Conservation (phyloP, 2,113 vertebrate genomes). For the Pandion haliaetus region DNA sequence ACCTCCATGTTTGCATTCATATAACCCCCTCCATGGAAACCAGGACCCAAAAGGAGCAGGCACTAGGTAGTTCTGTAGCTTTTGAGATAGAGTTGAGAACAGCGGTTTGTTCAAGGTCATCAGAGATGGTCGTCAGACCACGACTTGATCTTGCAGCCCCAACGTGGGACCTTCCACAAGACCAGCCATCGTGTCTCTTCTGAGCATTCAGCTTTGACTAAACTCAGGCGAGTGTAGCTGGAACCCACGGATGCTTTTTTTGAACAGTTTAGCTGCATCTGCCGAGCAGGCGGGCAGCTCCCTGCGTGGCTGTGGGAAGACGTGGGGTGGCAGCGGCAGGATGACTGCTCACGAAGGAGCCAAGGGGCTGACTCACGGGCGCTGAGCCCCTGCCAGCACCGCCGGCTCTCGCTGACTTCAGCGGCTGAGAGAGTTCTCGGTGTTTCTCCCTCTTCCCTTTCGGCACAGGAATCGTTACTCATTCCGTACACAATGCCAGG, state of each 20-base stretch:
- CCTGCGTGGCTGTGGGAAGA: not conserved
- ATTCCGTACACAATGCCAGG: slow-evolving; percentile 70
- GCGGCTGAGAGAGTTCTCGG: slow-evolving; percentile 27
- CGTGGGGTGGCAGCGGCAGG: not conserved
- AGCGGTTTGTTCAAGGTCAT: not conserved
- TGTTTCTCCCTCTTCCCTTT: slow-evolving; percentile 55
- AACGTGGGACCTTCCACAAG: not conserved
- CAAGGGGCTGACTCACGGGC: not conserved
- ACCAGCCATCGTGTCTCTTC: rapidly evolving
- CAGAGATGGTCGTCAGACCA: not conserved
- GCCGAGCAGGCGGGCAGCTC: not conserved
- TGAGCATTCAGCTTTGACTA: not conserved
- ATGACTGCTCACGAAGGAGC: not conserved
- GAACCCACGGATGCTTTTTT: not conserved
- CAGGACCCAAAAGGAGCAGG: not conserved
- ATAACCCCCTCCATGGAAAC: not conserved
- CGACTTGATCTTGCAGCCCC: not conserved
- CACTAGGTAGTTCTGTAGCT: not conserved
- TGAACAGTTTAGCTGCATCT: not conserved
- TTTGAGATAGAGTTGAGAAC: not conserved
- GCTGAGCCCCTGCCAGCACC: not conserved
- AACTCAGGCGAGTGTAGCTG: rapidly evolving
- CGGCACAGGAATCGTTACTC: slow-evolving; percentile 67
- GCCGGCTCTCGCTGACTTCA: not conserved
- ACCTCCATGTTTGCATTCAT: not conserved